Evolutionary conservation across 2,797 vertebrate genomes (phyloP).

Genomic region (Antrozous pallidus): DNA sequence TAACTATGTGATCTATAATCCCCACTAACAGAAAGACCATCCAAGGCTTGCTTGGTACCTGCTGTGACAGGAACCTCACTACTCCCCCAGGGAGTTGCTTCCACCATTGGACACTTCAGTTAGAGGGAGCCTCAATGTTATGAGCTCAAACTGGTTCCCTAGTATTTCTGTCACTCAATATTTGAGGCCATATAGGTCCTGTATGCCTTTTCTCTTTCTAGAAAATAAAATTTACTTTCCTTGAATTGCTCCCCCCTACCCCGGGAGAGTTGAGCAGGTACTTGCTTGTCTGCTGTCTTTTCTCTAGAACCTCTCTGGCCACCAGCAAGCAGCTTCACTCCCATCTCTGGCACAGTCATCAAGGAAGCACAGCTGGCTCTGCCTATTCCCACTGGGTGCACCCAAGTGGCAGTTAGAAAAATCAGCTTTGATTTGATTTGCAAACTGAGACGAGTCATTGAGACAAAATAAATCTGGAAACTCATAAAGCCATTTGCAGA

Average conservation of each 20-base stretch:
- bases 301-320: background rate
- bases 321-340: background rate
- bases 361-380: slow-evolving; percentile 9
- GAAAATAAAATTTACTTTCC: slow-evolving; percentile 14
- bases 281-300: background rate
- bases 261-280: background rate
- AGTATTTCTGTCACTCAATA: background rate
- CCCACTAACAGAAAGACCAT: background rate
- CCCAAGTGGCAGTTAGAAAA: slow-evolving; percentile 68
- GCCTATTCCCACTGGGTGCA: background rate
- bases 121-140: background rate
- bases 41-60: background rate
- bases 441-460: slow-evolving; percentile 68
- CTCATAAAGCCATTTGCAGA: slow-evolving; percentile 71
- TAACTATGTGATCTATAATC: background rate
- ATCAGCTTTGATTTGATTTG: slow-evolving; percentile 71
- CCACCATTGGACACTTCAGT: background rate
- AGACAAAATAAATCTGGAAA: slow-evolving; percentile 68
- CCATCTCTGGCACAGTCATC: background rate
- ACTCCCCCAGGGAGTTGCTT: background rate
- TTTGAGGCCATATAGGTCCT: background rate
- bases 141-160: background rate
- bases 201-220: slow-evolving; percentile 9
- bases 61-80: background rate
- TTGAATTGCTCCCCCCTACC: background rate